Evolutionary conservation across 2,888 invertebrate species (phyloP), one percentile per base, ranked within the genome.

Genomic region (Troides oblongomaculatus): DNA sequence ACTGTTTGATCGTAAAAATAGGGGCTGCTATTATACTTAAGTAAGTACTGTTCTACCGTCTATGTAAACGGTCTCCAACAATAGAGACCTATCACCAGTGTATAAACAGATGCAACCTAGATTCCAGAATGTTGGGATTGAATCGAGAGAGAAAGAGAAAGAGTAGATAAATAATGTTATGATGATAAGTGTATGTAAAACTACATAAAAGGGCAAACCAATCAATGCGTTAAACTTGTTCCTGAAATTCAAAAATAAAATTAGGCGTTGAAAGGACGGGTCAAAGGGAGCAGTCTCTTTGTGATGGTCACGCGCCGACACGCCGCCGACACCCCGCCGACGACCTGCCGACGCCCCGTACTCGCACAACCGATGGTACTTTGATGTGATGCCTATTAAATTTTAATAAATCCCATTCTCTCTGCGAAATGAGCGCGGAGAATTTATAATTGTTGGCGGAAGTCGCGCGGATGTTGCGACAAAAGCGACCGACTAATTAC

Each of bases 241-340:
- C 70, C 70, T 62, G 72, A 71, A 74, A 76, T 74, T 76, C 73
- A 76, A 73, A 77, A 74, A 74, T 73, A 71, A 71, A 75, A 75
- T 70, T 61, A 81, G 78, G 80, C 76, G 78, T 78, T 79, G 75
- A 72, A 75, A 75, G 75, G 76, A 75, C 74, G 76, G 78, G 79
- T 83, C 85, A 86, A 87, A 87, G 86, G 82, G 76, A 82, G 79
- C 75, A 74, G 78, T 84, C 82, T 73, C 86, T 88, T 88, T 87
- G 88, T 82, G 74, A 71, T 64, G 79, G 80, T 81, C 84, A 86
- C 85, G 84, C 82, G 76, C 77, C 79, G 75, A 72, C 74, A 76
- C 74, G 75, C 77, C 77, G 74, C 69, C 72, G 75, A 72, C 74
- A 76, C 74, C 75, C 77, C 82, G 76, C 77, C 79, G 75, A 72